phyloP scores from a whole-genome alignment of 2,888 invertebrate species.

The Octonoba sinensis region DNA sequence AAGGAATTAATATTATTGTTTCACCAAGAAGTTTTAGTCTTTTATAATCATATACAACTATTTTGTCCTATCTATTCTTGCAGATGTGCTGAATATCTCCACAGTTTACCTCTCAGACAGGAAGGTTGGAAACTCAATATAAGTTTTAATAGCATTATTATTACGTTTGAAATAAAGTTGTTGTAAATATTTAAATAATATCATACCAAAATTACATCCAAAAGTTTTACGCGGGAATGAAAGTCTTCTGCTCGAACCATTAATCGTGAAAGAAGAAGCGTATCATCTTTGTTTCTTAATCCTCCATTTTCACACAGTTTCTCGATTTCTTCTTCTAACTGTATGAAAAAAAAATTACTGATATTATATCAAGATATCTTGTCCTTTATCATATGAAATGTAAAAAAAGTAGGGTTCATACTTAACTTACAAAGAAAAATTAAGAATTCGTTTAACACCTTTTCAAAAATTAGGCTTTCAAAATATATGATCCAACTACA shows the following conservation, averaged over 20 bases:
- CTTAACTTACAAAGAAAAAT: background rate
- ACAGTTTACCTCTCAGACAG: too few species aligned
- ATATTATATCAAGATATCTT: background rate
- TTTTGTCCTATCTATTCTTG: too few species aligned
- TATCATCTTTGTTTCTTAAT: constrained; percentile 89
- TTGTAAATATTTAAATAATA: background rate
- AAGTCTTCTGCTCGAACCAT: constrained; percentile 92
- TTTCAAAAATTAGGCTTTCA: too few species aligned
- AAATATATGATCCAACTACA: too few species aligned
- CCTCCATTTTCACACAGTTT: constrained; percentile 81
- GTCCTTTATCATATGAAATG: background rate
- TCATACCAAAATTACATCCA: constrained; percentile 80
- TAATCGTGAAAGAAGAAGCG: constrained; percentile 87
- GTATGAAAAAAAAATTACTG: constrained; percentile 43
- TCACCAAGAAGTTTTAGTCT: too few species aligned
- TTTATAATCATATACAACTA: too few species aligned
- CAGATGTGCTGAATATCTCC: too few species aligned
- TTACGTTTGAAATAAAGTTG: too few species aligned
- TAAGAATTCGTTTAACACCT: too few species aligned
- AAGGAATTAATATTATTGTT: too few species aligned
- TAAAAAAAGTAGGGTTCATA: background rate
- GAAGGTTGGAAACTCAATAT: too few species aligned
- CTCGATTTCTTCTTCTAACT: constrained; percentile 91
- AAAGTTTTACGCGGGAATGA: constrained; percentile 79
- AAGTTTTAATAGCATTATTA: too few species aligned